Conservation (phyloP, 2,888 invertebrate species). For the Acronicta aceris region DNA sequence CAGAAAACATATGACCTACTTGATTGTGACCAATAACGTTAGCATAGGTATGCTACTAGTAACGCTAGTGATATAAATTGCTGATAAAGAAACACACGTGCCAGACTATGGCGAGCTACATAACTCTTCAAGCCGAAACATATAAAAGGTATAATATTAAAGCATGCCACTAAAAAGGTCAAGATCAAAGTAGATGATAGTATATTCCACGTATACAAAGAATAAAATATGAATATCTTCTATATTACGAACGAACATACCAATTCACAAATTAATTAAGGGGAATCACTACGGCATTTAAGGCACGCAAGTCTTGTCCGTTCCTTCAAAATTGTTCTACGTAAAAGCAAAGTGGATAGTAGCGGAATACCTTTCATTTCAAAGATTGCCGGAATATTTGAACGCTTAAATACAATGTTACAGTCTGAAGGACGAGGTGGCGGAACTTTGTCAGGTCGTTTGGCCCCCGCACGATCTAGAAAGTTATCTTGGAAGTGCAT, state of each 20-base stretch:
- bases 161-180: not conserved
- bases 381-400: slow-evolving; percentile 65
- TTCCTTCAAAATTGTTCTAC: slow-evolving; percentile 52
- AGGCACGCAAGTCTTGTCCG: slow-evolving; percentile 48
- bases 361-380: slow-evolving; percentile 65
- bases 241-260: slow-evolving; percentile 29
- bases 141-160: too few species aligned
- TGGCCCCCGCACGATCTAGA: slow-evolving; percentile 76
- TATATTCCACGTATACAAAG: not conserved
- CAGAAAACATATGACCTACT: too few species aligned
- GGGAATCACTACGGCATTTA: slow-evolving; percentile 48
- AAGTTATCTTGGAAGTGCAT: slow-evolving; percentile 85
- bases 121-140: too few species aligned
- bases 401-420: slow-evolving; percentile 66
- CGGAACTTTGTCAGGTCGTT: slow-evolving; percentile 83
- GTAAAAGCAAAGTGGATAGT: slow-evolving; percentile 51
- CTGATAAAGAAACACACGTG: too few species aligned
- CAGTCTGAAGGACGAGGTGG: slow-evolving; percentile 63
- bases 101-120: too few species aligned
- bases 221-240: slow-evolving; percentile 22
- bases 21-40: too few species aligned
- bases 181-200: not conserved
- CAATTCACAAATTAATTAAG: slow-evolving; percentile 54
- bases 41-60: too few species aligned
- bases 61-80: too few species aligned